Evolutionary conservation across 37 sponge, comb jelly and placozoan genomes (phyloP).

Genomic region (Theonella swinhoei): DNA sequence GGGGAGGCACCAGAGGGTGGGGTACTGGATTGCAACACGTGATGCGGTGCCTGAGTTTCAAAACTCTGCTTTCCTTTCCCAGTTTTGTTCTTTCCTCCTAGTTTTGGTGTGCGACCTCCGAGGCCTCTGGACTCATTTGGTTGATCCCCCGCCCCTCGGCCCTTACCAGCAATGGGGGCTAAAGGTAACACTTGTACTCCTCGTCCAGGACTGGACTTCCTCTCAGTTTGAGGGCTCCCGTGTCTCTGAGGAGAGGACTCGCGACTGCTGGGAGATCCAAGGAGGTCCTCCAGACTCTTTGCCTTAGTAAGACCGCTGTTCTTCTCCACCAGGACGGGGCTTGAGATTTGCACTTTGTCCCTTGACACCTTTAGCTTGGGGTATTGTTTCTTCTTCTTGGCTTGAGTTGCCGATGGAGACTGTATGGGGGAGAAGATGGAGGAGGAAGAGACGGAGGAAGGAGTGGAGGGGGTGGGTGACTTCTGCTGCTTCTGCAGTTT

Average conservation of each 20-base stretch:
- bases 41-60: background rate
- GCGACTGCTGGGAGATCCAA: background rate
- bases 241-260: background rate
- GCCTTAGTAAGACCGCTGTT: constrained; percentile 12
- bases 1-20: background rate
- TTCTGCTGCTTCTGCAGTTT: constrained; percentile 16
- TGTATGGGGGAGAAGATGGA: background rate
- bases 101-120: background rate
- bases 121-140: background rate
- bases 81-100: background rate
- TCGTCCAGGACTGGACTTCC: background rate
- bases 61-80: background rate
- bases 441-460: background rate
- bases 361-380: background rate
- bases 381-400: background rate
- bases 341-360: background rate
- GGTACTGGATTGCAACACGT: background rate
- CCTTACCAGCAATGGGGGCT: background rate
- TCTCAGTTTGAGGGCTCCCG: background rate
- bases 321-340: background rate
- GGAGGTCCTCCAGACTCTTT: constrained; percentile 53
- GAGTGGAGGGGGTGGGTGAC: background rate
- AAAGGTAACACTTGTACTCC: background rate
- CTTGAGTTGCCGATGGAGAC: background rate
- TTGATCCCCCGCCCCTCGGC: background rate